Conservation (phyloP, 2,797 vertebrate species). For the Pristis pectinata region DNA sequence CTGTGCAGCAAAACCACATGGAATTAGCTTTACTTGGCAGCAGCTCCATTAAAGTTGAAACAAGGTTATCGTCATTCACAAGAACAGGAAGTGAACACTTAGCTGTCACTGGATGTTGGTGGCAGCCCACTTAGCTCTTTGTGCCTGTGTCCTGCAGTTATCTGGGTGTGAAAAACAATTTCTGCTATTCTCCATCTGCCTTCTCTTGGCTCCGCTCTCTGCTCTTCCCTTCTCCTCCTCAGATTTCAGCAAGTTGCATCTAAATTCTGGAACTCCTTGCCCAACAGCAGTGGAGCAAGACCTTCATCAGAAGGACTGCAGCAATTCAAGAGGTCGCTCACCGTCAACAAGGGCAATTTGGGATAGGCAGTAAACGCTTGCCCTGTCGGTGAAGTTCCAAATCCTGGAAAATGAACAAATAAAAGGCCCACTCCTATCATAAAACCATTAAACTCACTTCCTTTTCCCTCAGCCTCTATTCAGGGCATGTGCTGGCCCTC, state of each 20-base stretch:
- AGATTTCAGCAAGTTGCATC: background rate
- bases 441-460: background rate
- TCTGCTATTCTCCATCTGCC: background rate
- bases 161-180: background rate
- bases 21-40: background rate
- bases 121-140: background rate
- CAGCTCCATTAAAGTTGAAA: background rate
- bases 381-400: too few relatives aligned
- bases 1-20: constrained; percentile 12
- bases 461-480: background rate
- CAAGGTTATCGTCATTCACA: background rate
- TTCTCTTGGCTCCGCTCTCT: background rate
- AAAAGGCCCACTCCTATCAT: background rate
- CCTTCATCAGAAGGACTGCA: too few relatives aligned
- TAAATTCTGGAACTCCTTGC: too few relatives aligned
- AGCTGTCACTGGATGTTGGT: background rate
- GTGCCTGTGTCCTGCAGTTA: background rate
- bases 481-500: background rate
- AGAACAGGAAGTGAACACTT: background rate
- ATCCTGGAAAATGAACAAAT: too few relatives aligned
- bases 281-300: too few relatives aligned
- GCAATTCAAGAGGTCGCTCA: too few relatives aligned
- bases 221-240: background rate
- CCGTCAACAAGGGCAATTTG: too few relatives aligned
- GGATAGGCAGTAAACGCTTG: too few relatives aligned